Percentiles rank a stretch among this genome's conserved stretches.
Conservation (phyloP, 1,140 invertebrate genomes). For the Drosophila leontia region DNA sequence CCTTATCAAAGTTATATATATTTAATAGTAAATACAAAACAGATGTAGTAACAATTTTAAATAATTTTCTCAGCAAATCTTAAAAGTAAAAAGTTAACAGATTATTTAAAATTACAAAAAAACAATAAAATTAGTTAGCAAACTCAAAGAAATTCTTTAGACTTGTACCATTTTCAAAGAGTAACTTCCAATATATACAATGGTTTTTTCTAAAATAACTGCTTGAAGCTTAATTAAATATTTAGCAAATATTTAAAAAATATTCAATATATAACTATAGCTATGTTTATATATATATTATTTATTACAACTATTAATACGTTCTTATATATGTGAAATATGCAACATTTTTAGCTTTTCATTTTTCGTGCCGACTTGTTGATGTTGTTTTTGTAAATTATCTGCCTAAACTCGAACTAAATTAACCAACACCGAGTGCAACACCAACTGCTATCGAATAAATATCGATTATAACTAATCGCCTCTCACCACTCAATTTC, state of each 20-base stretch:
- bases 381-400: constrained; percentile 84
- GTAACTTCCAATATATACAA: background rate
- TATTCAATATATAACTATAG: constrained; percentile 29
- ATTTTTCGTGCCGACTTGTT: constrained; percentile 60
- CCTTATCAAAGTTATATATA: constrained; percentile 5
- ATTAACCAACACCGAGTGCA: constrained; percentile 53
- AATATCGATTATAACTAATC: constrained; percentile 25
- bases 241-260: constrained; percentile 17
- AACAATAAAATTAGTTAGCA: background rate
- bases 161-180: background rate
- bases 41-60: constrained; percentile 1
- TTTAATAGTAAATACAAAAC: background rate
- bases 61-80: background rate
- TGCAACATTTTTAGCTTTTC: constrained; percentile 37
- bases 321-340: constrained; percentile 39
- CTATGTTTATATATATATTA: constrained; percentile 27
- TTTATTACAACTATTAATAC: constrained; percentile 38
- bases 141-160: background rate
- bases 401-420: constrained; percentile 71
- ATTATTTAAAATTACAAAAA: background rate
- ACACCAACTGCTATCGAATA: constrained; percentile 39
- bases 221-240: constrained; percentile 38
- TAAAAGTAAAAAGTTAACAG: background rate
- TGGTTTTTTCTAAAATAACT: constrained; percentile 10
- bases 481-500: constrained; percentile 34